Evolutionary conservation across 2,113 vertebrate species (phyloP).

Genomic region (Okapia johnstoni): DNA sequence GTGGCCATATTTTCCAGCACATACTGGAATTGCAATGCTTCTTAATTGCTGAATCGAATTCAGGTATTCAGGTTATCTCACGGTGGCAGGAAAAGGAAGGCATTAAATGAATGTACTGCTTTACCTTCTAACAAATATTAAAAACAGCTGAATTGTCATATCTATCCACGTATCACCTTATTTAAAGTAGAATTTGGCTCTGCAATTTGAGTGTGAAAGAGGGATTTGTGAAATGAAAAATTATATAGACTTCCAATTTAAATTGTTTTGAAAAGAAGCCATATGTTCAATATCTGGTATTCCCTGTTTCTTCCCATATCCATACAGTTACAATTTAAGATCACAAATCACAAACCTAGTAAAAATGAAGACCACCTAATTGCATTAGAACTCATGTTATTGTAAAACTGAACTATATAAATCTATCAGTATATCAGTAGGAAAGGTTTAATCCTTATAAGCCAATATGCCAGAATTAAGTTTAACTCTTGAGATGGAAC

Average conservation of each 20-base stretch:
- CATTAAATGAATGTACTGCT: slow-evolving; percentile 41
- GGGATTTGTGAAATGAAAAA: slow-evolving; percentile 2
- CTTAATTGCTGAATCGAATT: background rate
- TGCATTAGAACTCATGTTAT: background rate
- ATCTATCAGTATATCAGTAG: background rate
- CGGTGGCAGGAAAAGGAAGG: slow-evolving; percentile 13
- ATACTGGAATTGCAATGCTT: background rate
- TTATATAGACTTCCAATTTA: slow-evolving; percentile 59
- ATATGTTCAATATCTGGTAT: slow-evolving; percentile 50
- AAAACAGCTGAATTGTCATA: background rate
- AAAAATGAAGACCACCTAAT: background rate
- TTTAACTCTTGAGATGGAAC: background rate
- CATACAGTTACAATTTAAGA: slow-evolving; percentile 18
- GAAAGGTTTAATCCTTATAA: background rate
- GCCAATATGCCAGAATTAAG: background rate
- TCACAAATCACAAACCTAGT: background rate
- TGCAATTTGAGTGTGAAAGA: slow-evolving; percentile 37
- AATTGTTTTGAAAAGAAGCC: slow-evolving; percentile 64
- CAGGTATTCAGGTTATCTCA: slow-evolving; percentile 36
- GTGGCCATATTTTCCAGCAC: background rate
- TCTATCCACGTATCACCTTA: slow-evolving; percentile 17
- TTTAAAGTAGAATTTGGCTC: slow-evolving; percentile 46
- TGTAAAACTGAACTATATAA: background rate
- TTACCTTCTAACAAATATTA: slow-evolving; percentile 8
- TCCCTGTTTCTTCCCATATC: background rate